phyloP scores from a whole-genome alignment of 1,140 invertebrate genomes.

The Physella acuta region DNA sequence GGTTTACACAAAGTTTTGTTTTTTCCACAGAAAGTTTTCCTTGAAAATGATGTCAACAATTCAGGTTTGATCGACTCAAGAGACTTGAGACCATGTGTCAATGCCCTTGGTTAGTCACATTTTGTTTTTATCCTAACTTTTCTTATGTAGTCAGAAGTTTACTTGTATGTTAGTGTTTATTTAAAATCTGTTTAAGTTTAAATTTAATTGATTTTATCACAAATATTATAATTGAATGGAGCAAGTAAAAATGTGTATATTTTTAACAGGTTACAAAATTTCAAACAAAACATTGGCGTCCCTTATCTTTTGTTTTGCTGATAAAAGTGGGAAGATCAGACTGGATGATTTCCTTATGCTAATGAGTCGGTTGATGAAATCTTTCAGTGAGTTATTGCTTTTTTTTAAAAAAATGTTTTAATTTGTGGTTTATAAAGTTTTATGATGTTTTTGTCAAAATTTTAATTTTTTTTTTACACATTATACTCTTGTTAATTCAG shows the following conservation, averaged over 20 bases:
- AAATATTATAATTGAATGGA: no score
- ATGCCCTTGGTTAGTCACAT: slow-evolving; percentile 50
- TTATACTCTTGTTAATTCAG: slow-evolving; percentile 2
- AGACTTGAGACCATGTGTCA: slow-evolving; percentile 79
- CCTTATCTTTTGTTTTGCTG: slow-evolving; percentile 83
- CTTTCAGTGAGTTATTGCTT: slow-evolving; percentile 57
- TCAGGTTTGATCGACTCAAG: slow-evolving; percentile 66
- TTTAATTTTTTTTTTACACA: background rate
- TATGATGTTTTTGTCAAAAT: background rate
- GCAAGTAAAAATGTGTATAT: background rate
- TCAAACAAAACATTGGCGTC: slow-evolving; percentile 85
- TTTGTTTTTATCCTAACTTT: background rate
- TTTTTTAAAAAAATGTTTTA: background rate
- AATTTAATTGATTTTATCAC: no score
- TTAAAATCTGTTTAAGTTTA: no score
- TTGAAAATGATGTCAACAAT: slow-evolving; percentile 43
- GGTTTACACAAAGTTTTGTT: no score
- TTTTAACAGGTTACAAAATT: slow-evolving; percentile 70
- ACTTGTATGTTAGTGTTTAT: slow-evolving; percentile 10
- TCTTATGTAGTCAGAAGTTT: background rate
- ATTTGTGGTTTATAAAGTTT: background rate
- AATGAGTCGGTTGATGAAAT: slow-evolving; percentile 84
- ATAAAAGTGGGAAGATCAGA: slow-evolving; percentile 72
- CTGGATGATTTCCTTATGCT: slow-evolving; percentile 95
- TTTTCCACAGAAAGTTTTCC: slow-evolving; percentile 61